Percentiles rank a stretch among this genome's conserved stretches.
Conservation (phyloP, 2,797 vertebrate species). For the Muraenolepis orangiensis region DNA sequence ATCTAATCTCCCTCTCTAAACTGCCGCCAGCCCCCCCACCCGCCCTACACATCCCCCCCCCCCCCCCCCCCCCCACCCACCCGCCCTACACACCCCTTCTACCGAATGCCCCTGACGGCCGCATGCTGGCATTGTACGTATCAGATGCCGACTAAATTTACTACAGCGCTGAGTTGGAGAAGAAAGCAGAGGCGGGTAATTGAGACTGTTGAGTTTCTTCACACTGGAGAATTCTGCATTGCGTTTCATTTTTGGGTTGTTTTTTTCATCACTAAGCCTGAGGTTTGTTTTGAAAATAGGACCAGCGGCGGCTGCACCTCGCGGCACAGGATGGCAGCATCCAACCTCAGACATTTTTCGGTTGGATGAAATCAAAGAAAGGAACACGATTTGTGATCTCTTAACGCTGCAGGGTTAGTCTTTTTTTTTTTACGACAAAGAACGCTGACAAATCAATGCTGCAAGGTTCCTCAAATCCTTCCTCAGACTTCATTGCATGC, state of each 20-base stretch:
- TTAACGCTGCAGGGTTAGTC: conserved; percentile 41
- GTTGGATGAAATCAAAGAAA: conserved; percentile 53
- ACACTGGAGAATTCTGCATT: conserved; percentile 36
- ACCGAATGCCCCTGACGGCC: conserved; percentile 42
- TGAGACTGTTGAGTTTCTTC: conserved; percentile 33
- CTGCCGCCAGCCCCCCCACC: conserved; percentile 26
- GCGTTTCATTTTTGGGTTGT: conserved; percentile 27
- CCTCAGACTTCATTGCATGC: conserved; percentile 14
- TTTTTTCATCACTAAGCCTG: conserved; percentile 40
- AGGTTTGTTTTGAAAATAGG: conserved; percentile 31
- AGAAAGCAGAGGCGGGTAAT: conserved; percentile 27
- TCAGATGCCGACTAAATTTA: conserved; percentile 45
- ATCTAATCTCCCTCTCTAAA: conserved; percentile 60
- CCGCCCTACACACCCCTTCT: neutral
- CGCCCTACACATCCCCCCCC: conserved; percentile 13
- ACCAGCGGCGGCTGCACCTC: conserved; percentile 35
- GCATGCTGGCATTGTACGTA: conserved; percentile 59
- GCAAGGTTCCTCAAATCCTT: conserved; percentile 34
- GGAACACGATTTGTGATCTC: conserved; percentile 31
- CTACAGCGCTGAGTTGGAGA: conserved; percentile 31
- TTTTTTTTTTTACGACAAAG: conserved; percentile 38
- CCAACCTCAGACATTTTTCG: conserved; percentile 39
- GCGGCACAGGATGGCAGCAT: conserved; percentile 34
- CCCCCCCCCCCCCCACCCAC: neutral
- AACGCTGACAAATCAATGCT: conserved; percentile 45